These are phyloP conservation scores for Drosophila santomea DNA, from an alignment of 1,140 invertebrate genomes.

Conservation along the genomic window DNA sequence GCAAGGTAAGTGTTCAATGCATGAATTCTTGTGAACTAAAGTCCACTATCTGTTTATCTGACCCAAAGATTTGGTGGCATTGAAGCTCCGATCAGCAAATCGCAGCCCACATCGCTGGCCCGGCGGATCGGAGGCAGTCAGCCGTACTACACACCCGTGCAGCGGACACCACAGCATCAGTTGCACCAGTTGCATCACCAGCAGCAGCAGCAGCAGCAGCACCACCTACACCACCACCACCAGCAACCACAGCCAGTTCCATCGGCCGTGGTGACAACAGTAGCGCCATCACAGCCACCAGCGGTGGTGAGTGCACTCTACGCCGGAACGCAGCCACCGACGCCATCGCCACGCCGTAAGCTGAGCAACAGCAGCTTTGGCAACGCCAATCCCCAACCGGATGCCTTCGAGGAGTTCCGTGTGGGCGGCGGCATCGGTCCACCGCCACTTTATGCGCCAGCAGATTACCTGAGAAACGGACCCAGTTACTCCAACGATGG, in stretches of 20 bases:
- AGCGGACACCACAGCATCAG: slow-evolving; percentile 70
- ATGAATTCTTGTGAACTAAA: not conserved
- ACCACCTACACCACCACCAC: slow-evolving; percentile 5
- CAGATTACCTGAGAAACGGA: slow-evolving; percentile 85
- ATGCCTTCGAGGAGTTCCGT: slow-evolving; percentile 69
- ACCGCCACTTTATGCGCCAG: slow-evolving; percentile 83
- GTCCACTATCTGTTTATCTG: not conserved
- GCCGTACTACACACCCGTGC: slow-evolving; percentile 68
- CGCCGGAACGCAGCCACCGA: slow-evolving; percentile 86
- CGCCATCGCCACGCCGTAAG: slow-evolving; percentile 89
- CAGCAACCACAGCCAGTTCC: slow-evolving; percentile 27
- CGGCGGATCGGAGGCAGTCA: slow-evolving; percentile 67
- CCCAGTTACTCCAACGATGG: slow-evolving; percentile 82
- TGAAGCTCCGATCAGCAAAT: slow-evolving; percentile 35
- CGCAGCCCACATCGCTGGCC: slow-evolving; percentile 53
- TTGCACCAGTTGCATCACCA: slow-evolving; percentile 52
- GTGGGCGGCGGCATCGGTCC: slow-evolving; percentile 67
- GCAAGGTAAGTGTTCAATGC: slow-evolving; percentile 17
- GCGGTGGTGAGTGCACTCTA: slow-evolving; percentile 76
- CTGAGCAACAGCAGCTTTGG: slow-evolving; percentile 86
- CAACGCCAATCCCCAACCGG: slow-evolving; percentile 24
- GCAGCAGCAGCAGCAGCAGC: not conserved
- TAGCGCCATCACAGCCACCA: slow-evolving; percentile 80
- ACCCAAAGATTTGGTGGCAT: slow-evolving; percentile 21
- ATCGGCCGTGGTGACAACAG: not conserved